Base-by-base conservation (phyloP, 1,140 invertebrate genomes). In the Grapholita molesta region DNA sequence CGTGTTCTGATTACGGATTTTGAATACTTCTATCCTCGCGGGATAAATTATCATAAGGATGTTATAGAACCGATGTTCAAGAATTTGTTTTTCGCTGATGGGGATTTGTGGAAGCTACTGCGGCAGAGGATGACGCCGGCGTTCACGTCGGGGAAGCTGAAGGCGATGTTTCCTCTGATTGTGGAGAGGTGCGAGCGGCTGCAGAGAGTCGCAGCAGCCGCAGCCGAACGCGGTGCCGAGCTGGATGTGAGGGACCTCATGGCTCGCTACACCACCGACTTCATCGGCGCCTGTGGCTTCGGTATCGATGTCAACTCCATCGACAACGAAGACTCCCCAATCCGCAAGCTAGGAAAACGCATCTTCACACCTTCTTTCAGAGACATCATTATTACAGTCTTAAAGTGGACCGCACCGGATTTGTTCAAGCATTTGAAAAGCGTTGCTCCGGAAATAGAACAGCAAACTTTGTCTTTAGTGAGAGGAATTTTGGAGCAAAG, bases 1-100 rank as follows among this genome's bases (percentile, higher is more conserved):
- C 48, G 77, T 15, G 90, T 95, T 23, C 71, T 94, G 0, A 82
- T 93, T 0, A 92, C 92, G 64, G 93, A 95, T 76, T 94, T 94
- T 70, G 64, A 92, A 6, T 78, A 91, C 71, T 94, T 95, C 70
- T 69, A 79, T 64, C 21, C 21, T 8, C 70, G 79, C 11, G 79
- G 81, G 12, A 9, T 78, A 0, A 72, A 72, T 52, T 24, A 32
- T 0, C 67, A 71, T 12, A 73, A 71, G 11, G 68, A 78, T n/a
- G 88, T 90, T 42, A 24, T 61, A 0, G 79, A 83, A 33, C 77
- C 76, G 61, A 28, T 88, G 75, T 72, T 82, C 75, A 64, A 78
- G 72, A 65, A 76, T 76, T 0, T 71, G 64, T 66, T 76, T 23
- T 23, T 71, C 70, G 68, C 77, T 35, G 77, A 82, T 66, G 76